phyloP scores from a whole-genome alignment of 2,113 vertebrate genomes.

The Thymallus thymallus region DNA sequence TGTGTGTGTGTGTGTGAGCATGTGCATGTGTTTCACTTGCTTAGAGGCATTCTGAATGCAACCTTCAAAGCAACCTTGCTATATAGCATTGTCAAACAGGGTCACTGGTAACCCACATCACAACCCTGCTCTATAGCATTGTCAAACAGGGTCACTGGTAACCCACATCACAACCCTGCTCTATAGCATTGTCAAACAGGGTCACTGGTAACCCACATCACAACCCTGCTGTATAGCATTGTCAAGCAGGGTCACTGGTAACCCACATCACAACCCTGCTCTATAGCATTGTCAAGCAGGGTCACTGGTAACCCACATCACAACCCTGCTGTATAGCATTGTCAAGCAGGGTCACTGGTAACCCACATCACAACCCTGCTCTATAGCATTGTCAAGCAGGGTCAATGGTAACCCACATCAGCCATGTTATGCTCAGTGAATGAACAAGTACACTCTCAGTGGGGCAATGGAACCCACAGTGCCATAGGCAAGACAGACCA shows the following conservation, averaged over 20 bases:
- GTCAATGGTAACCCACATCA: no score
- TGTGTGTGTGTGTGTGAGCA: constrained; percentile 1
- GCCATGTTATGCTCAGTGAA: no score
- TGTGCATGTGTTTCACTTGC: neutral
- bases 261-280: no score
- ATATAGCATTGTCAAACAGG: neutral
- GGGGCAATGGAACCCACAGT: no score
- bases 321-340: no score
- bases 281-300: neutral
- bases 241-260: neutral
- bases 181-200: neutral
- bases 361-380: neutral
- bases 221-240: neutral
- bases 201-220: neutral
- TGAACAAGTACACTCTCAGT: no score
- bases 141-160: neutral
- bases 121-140: neutral
- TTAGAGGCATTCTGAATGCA: neutral
- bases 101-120: neutral
- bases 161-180: no score
- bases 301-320: neutral
- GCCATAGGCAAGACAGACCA: no score
- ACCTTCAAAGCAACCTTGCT: no score
- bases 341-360: neutral
- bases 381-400: neutral